Percentiles rank a stretch among this genome's conserved stretches.
Conservation (phyloP, 2,888 invertebrate species). For the Acleris literana region DNA sequence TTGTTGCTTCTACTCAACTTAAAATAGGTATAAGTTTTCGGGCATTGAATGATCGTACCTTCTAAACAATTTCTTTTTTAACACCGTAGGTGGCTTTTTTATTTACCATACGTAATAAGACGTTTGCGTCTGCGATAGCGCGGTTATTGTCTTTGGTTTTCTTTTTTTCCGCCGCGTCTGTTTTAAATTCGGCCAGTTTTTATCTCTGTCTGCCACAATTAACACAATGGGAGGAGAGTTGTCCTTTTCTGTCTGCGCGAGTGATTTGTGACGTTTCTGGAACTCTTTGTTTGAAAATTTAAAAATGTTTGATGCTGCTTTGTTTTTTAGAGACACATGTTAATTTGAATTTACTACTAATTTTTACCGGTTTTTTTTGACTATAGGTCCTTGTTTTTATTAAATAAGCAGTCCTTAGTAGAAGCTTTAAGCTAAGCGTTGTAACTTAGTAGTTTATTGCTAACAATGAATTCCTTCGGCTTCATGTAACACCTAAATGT, state of each 20-base stretch:
- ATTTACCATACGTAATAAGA: constrained; percentile 60
- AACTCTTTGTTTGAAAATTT: neutral
- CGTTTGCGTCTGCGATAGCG: constrained; percentile 48
- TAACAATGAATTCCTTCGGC: neutral
- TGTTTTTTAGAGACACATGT: neutral
- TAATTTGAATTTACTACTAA: no score
- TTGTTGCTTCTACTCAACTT: neutral
- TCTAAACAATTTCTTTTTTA: neutral
- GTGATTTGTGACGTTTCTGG: constrained; percentile 41
- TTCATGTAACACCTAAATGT: constrained; percentile 6
- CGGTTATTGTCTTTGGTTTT: constrained; percentile 30
- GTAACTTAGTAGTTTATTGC: neutral
- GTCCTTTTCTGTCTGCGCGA: constrained; percentile 44
- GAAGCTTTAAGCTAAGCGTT: no score
- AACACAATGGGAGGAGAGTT: constrained; percentile 55
- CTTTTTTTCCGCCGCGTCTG: constrained; percentile 9
- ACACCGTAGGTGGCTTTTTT: constrained; percentile 48
- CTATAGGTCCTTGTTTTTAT: no score
- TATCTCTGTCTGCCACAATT: constrained; percentile 60
- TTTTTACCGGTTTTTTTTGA: no score
- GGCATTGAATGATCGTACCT: no score
- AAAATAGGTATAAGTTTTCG: no score
- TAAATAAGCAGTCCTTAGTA: no score
- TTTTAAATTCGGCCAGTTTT: constrained; percentile 58
- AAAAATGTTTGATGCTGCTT: neutral